These are phyloP conservation scores for Sciurus vulgaris DNA, from an alignment of 2,797 vertebrate species.

Conservation along the genomic window DNA sequence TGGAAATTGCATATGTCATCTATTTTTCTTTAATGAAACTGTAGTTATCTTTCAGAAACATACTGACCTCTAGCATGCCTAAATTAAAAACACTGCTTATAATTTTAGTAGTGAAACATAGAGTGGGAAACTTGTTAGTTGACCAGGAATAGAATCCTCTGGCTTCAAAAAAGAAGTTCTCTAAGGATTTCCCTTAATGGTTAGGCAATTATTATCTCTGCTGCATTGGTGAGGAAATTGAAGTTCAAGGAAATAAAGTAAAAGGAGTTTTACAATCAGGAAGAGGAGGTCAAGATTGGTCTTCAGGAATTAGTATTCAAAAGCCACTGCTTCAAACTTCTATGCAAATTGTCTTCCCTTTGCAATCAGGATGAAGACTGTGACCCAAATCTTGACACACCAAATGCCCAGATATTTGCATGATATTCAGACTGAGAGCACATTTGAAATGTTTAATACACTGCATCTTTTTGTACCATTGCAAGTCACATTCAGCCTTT, in stretches of 20 bases:
- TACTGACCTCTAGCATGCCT: background rate
- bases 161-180: background rate
- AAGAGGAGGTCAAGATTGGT: background rate
- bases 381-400: background rate
- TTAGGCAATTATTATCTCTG: background rate
- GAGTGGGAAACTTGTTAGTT: background rate
- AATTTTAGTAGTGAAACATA: background rate
- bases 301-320: background rate
- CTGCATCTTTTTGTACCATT: background rate
- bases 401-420: background rate
- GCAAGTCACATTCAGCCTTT: background rate
- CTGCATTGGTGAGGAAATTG: background rate
- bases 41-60: background rate
- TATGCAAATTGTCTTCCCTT: background rate
- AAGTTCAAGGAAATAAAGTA: background rate
- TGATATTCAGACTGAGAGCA: background rate
- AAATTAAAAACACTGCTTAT: background rate
- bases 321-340: background rate
- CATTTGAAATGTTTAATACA: background rate
- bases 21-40: conserved; percentile 25
- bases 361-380: background rate
- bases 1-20: background rate
- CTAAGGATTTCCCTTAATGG: background rate
- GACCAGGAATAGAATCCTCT: background rate
- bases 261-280: background rate